Evolutionary conservation across 2,113 vertebrate genomes (phyloP).

Genomic region (Cyanoliseus patagonus): DNA sequence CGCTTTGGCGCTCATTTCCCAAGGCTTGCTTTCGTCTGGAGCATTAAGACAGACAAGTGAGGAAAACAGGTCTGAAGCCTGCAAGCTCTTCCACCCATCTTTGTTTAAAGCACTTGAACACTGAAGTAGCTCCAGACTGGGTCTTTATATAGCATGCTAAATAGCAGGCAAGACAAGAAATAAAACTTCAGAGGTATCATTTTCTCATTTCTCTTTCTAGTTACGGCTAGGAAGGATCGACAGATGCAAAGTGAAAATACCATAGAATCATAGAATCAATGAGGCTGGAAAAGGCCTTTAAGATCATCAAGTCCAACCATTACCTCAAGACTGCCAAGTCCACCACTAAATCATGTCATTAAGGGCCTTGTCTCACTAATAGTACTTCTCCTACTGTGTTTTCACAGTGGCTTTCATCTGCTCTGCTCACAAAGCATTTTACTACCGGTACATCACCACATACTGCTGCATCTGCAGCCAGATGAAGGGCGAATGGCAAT

Average conservation of each 20-base stretch:
- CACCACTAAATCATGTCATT: not conserved
- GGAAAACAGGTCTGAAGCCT: not conserved
- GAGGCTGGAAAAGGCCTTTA: not conserved
- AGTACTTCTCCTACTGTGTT: not conserved
- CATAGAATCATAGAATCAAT: not conserved
- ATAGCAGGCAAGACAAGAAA: not conserved
- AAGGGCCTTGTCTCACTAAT: not conserved
- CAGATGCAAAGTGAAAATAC: not conserved
- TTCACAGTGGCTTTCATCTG: not conserved
- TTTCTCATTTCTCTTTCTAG: conserved; percentile 27
- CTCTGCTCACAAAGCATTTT: not conserved
- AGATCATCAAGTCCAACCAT: not conserved
- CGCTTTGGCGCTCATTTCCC: not conserved
- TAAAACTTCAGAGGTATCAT: not conserved
- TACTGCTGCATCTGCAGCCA: not conserved
- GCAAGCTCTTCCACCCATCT: not conserved
- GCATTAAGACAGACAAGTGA: not conserved
- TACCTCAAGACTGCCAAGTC: not conserved
- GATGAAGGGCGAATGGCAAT: not conserved
- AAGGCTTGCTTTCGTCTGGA: not conserved
- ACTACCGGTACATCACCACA: not conserved
- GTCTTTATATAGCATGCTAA: not conserved
- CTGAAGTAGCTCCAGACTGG: not conserved
- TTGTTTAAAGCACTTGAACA: not conserved
- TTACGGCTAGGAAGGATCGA: not conserved